A percentile compares a stretch with the other conserved stretches of the same genome.
These are phyloP conservation scores for Lithobius niger DNA, from an alignment of 1,140 invertebrate species.

Conservation along the genomic window DNA sequence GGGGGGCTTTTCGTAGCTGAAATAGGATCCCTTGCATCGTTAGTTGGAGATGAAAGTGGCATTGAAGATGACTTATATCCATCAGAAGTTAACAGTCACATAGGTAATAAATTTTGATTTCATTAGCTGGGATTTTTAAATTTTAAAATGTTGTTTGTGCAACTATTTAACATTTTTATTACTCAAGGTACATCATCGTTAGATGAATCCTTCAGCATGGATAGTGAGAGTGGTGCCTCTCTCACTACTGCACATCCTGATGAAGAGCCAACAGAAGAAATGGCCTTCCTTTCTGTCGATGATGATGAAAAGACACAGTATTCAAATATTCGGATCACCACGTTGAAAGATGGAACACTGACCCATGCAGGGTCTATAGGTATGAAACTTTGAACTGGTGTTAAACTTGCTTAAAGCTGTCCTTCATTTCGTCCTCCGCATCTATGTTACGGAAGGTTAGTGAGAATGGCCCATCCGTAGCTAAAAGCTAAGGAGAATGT, in stretches of 20 bases:
- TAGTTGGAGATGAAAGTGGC: slow-evolving; percentile 24
- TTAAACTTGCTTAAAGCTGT: too few relatives aligned
- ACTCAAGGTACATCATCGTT: neutral
- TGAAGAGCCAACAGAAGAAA: neutral
- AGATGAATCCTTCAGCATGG: neutral
- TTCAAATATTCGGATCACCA: slow-evolving; percentile 2
- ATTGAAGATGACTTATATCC: slow-evolving; percentile 30
- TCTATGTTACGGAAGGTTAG: too few relatives aligned
- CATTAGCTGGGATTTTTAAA: too few relatives aligned
- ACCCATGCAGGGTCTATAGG: neutral
- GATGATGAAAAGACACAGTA: slow-evolving; percentile 7
- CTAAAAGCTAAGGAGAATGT: neutral
- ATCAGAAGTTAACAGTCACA: neutral
- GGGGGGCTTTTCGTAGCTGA: slow-evolving; percentile 11
- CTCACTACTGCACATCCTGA: neutral
- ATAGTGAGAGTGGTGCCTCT: neutral
- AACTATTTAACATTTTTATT: too few relatives aligned
- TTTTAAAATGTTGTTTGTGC: too few relatives aligned
- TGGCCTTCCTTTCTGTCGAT: slow-evolving; percentile 3
- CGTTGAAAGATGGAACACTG: neutral
- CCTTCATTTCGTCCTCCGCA: too few relatives aligned
- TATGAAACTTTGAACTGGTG: neutral
- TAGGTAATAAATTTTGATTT: too few relatives aligned
- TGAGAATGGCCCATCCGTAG: too few relatives aligned
- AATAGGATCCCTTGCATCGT: slow-evolving; percentile 15